Conservation (phyloP, 2,888 invertebrate species). For the Coremacera marginata region DNA sequence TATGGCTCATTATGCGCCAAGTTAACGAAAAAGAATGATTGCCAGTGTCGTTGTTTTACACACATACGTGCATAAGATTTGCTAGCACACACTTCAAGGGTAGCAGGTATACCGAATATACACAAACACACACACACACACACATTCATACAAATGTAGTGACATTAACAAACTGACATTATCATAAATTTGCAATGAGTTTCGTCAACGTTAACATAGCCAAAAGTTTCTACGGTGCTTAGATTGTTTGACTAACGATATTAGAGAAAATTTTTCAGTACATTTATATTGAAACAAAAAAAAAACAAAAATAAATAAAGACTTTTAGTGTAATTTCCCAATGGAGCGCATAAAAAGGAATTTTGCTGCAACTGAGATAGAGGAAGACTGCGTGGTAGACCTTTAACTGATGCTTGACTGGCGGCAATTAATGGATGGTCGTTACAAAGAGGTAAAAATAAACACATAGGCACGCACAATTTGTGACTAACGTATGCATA, state of each 20-base stretch:
- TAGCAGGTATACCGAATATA: no score
- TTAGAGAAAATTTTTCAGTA: background rate
- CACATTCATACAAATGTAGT: background rate
- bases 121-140: background rate
- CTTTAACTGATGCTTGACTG: conserved; percentile 1
- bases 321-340: conserved; percentile 51
- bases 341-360: conserved; percentile 47
- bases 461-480: background rate
- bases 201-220: background rate
- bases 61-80: no score
- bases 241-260: conserved; percentile 1
- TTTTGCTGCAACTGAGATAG: conserved; percentile 18
- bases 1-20: no score
- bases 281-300: conserved; percentile 9
- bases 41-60: no score
- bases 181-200: conserved; percentile 61
- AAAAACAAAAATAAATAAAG: conserved; percentile 6
- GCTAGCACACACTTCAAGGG: no score
- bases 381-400: background rate
- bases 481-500: background rate
- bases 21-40: no score
- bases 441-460: background rate
- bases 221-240: background rate
- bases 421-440: conserved; percentile 10
- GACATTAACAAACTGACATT: conserved; percentile 6